phyloP scores from a whole-genome alignment of 2,888 invertebrate genomes.

The Alloscopus bannaensis region DNA sequence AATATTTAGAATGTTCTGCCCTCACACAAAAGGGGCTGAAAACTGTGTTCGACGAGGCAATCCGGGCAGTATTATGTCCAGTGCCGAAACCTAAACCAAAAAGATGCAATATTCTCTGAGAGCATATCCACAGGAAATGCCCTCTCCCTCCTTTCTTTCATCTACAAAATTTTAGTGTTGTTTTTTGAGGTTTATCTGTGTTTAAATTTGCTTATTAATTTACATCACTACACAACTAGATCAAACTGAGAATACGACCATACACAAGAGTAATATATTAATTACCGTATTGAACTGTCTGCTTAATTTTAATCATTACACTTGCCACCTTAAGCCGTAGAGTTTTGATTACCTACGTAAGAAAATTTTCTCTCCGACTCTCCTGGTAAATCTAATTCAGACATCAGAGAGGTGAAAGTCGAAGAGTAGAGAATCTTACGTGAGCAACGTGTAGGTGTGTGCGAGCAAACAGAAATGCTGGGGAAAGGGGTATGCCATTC shows the following conservation, averaged over 20 bases:
- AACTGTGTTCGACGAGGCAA: constrained; percentile 95
- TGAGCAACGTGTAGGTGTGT: too few relatives aligned
- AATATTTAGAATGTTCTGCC: constrained; percentile 98
- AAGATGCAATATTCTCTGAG: constrained; percentile 68
- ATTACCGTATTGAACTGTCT: constrained; percentile 5
- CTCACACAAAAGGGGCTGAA: constrained; percentile 98
- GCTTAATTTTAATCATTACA: constrained; percentile 29
- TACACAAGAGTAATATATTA: not conserved
- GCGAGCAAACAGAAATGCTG: too few relatives aligned
- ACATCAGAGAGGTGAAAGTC: too few relatives aligned
- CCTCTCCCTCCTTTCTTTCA: constrained; percentile 27
- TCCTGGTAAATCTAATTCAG: too few relatives aligned
- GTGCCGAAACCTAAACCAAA: constrained; percentile 88
- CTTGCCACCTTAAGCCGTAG: constrained; percentile 9
- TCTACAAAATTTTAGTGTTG: constrained; percentile 21
- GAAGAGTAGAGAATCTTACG: too few relatives aligned
- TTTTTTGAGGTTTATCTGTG: not conserved
- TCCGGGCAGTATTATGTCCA: constrained; percentile 97
- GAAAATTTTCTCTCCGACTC: too few relatives aligned
- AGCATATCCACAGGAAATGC: constrained; percentile 40
- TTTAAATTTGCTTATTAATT: constrained; percentile 36
- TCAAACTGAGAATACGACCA: not conserved
- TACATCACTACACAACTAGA: not conserved
- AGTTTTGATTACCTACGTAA: too few relatives aligned
- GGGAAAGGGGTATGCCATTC: too few relatives aligned